Percentiles rank a stretch among this genome's conserved stretches.
Conservation (phyloP, 2,113 vertebrate genomes). For the Triplophysa rosa region DNA sequence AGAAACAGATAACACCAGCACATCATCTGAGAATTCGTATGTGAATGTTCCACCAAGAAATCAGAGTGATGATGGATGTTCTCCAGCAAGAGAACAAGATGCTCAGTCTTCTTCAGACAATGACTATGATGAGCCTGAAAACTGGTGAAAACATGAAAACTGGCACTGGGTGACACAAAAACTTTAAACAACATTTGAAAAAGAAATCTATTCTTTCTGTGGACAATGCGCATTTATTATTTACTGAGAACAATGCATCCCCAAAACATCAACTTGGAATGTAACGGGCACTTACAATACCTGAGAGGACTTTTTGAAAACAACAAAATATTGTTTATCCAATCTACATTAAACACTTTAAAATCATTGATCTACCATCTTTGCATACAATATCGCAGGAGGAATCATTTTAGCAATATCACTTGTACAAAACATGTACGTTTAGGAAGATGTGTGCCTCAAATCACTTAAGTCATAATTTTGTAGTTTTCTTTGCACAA, state of each 20-base stretch:
- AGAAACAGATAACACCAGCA: constrained; percentile 46
- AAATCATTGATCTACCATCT: not conserved
- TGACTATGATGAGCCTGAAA: constrained; percentile 51
- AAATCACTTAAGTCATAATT: too few species aligned
- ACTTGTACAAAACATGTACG: not conserved
- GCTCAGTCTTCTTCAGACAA: constrained; percentile 41
- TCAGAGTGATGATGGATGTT: not conserved
- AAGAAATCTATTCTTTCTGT: not conserved
- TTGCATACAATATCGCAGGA: not conserved
- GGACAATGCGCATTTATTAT: constrained; percentile 3
- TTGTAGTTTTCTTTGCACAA: not conserved
- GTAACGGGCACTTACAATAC: constrained; percentile 13
- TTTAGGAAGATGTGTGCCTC: not conserved
- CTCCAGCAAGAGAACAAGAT: not conserved
- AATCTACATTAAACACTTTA: not conserved
- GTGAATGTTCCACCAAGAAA: constrained; percentile 38
- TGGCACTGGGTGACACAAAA: not conserved
- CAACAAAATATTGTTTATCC: not conserved
- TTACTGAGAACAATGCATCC: not conserved
- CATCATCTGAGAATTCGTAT: constrained; percentile 48
- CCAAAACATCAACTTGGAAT: not conserved
- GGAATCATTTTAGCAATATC: not conserved
- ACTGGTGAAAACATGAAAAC: constrained; percentile 28
- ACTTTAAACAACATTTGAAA: not conserved
- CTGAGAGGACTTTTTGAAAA: not conserved